Percentiles rank a stretch among this genome's conserved stretches.
Conservation (phyloP, 2,888 invertebrate genomes). For the Biston betularia region DNA sequence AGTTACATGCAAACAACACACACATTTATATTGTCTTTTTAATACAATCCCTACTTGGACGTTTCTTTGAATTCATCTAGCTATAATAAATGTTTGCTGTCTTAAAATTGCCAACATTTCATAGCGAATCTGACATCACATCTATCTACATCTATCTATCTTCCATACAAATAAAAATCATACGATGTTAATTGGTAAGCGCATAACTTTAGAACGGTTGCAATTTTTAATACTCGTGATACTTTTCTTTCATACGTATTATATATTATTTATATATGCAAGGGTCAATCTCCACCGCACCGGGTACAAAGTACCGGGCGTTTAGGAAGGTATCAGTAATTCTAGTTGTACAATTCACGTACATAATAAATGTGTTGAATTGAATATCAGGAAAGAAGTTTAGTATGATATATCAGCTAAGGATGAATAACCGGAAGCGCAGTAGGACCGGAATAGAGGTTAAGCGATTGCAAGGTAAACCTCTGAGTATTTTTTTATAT, state of each 20-base stretch:
- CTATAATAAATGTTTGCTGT: conserved; percentile 52
- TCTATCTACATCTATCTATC: too few species aligned
- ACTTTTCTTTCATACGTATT: too few species aligned
- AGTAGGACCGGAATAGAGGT: conserved; percentile 7
- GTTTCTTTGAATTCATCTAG: conserved; percentile 82
- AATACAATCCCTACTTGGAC: conserved; percentile 75
- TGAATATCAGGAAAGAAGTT: not conserved
- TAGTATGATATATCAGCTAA: not conserved
- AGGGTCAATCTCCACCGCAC: too few species aligned
- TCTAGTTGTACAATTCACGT: too few species aligned
- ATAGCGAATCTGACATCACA: not conserved
- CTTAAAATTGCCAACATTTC: conserved; percentile 20
- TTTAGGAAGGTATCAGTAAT: too few species aligned
- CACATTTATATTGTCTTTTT: conserved; percentile 78
- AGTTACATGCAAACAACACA: conserved; percentile 45
- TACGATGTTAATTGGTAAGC: too few species aligned
- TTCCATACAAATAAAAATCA: too few species aligned
- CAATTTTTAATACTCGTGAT: too few species aligned
- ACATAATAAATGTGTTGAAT: not conserved
- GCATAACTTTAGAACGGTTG: too few species aligned
- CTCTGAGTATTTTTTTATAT: conserved; percentile 4
- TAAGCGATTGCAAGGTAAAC: conserved; percentile 15
- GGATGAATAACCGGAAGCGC: not conserved
- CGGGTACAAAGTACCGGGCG: too few species aligned
- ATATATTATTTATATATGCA: too few species aligned